Evolutionary conservation across 2,797 vertebrate species (phyloP).

Genomic region (Philypnodon macrostomus): DNA sequence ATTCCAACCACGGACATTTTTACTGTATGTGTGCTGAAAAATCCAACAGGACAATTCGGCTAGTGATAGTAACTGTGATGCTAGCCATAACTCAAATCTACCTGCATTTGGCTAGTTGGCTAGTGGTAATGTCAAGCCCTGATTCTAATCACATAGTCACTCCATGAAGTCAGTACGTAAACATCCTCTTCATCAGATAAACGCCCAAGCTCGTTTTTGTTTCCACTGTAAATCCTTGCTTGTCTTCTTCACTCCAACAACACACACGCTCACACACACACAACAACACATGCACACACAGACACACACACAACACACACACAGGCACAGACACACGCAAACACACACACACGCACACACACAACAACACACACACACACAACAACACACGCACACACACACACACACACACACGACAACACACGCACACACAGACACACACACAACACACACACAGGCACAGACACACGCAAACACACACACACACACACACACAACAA

Average conservation of each 20-base stretch:
- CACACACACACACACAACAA: no score
- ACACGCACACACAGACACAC: constrained; percentile 13
- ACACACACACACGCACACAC: no score
- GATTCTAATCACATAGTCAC: constrained; percentile 53
- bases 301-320: constrained; percentile 17
- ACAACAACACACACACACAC: no score
- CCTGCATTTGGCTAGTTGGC: no score
- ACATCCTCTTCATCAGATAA: constrained; percentile 67
- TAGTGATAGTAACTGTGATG: no score
- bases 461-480: constrained; percentile 11
- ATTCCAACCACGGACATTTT: no score
- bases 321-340: constrained; percentile 12
- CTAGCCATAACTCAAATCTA: no score
- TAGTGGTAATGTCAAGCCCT: no score
- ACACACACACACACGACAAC: constrained; percentile 14
- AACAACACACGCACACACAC: no score
- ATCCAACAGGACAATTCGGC: no score
- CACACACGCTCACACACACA: constrained; percentile 15
- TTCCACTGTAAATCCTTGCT: constrained; percentile 62
- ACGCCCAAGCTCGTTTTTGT: constrained; percentile 51
- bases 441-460: constrained; percentile 15
- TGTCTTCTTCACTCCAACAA: constrained; percentile 31
- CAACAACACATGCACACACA: constrained; percentile 8
- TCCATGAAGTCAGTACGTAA: constrained; percentile 66
- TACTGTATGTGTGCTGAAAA: no score